Evolutionary conservation across 2,113 vertebrate genomes (phyloP), one percentile per base, ranked within the genome.

Genomic region (Athene cunicularia): DNA sequence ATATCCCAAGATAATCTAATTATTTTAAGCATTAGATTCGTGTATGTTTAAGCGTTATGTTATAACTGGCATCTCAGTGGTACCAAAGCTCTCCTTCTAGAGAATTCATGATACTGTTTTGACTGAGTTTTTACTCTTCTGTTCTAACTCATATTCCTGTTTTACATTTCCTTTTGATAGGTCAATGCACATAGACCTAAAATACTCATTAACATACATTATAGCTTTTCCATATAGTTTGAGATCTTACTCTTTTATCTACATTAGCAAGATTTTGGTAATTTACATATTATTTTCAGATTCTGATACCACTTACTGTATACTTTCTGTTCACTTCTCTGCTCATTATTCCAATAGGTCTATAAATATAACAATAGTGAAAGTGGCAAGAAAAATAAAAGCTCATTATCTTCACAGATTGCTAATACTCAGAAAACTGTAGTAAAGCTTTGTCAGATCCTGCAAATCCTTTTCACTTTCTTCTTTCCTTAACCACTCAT

Each of bases 351-450:
- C 49, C 64, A 87, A 47, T 35, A 81, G 28, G 60, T 67, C 76
- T 91, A 74, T 87, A 82, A 79, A 68, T 43, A 82, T 23, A 93
- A 72, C 47, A 87, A 68, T 30, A 87, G 37, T 0, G 2, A 77
- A 89, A 81, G 52, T 72, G 35, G 23, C 6, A 94, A 56, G 52
- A 41, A 93, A 96, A 91, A 87, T 66, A 87, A 89, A 91, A 89
- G 13, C 16, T 93, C 30, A 23, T 81, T 95, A 75, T 68, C 23
- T 87, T 87, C 49, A 80, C 33, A 55, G 70, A 62, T 41, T 79
- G 33, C 3, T 82, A 91, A 81, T 27, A 35, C 35, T 87, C 68
- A 79, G 52, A 84, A 87, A 81, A 87, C 55, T 66, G 32, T 52
- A 63, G 28, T 20, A 91, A 81, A 84, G 9, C 33, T 77, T 41